Evolutionary conservation across 2,797 vertebrate genomes (phyloP).

Genomic region (Lithobates pipiens): DNA sequence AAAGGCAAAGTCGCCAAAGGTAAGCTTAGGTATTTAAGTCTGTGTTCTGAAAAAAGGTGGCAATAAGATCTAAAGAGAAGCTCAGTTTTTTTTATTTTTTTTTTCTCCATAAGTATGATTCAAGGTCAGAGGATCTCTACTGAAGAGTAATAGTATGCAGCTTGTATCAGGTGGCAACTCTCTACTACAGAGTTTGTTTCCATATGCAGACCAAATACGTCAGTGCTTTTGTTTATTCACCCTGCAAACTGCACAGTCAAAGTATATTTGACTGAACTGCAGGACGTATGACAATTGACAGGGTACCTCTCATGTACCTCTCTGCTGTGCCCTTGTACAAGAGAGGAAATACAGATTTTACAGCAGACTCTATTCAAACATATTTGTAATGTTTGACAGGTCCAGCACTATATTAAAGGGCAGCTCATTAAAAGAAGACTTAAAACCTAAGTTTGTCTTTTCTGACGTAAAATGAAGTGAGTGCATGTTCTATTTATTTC

Average conservation of each 20-base stretch:
- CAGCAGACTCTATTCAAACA: not conserved
- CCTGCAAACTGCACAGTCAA: not conserved
- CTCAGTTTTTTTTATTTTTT: too few relatives aligned
- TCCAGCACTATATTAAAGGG: not conserved
- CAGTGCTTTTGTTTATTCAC: not conserved
- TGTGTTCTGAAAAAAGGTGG: not conserved
- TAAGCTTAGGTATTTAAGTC: slow-evolving; percentile 65
- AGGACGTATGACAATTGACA: not conserved
- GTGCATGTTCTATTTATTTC: too few relatives aligned
- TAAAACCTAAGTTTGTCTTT: too few relatives aligned
- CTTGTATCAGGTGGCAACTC: too few relatives aligned
- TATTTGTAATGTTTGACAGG: not conserved
- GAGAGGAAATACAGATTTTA: not conserved
- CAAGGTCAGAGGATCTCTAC: not conserved
- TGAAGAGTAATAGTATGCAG: not conserved
- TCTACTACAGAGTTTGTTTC: not conserved
- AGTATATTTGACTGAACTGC: not conserved
- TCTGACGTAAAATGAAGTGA: not conserved
- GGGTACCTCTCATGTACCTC: not conserved
- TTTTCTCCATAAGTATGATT: not conserved
- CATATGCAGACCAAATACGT: not conserved
- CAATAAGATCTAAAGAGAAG: not conserved
- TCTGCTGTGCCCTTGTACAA: not conserved
- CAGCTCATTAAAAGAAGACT: too few relatives aligned
- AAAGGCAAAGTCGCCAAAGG: slow-evolving; percentile 83